Base-by-base conservation (phyloP, 2,113 vertebrate species). In the Pangasianodon hypophthalmus region DNA sequence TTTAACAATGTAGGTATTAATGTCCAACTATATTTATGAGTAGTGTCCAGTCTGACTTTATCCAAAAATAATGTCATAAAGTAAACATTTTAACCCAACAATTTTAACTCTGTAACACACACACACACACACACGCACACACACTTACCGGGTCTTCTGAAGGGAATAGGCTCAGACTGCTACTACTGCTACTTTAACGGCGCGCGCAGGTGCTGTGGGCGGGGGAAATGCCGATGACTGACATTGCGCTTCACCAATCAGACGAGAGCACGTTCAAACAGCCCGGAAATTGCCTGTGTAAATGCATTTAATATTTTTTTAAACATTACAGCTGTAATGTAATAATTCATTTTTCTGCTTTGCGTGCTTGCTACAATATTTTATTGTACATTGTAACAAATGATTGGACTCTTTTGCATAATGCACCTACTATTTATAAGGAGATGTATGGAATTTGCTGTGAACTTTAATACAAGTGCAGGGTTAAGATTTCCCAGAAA, bases 231-330 rank as follows among this genome's bases (percentile, higher is more conserved):
- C 6, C 5, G 2, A 73, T 88, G 90, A 92, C 41, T 89, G 88
- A 88, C 88, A 89, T n/a, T 21, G 3, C 11, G 1, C 21, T 54
- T 3, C n/a, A 84, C 90, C 88, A 91, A 90, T 89, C 58, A 89
- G 44, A 86, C 0, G n/a, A 24, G 37, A 83, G 75, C 19, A 16
- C 67, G 37, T 56, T n/a, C 52, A 86, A 52, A n/a, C 26, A 32
- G 0, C 1, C 8, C 19, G 16, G 19, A 85, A 46, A 56, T 5
- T 37, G n/a, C 6, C 9, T 37, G n/a, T 16, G 41, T 16, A n/a
- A n/a, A 56, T 54, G 29, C 4, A 56, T 56, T 58, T 21, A 56
- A 19, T 32, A 4, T 64, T 24, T 19, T 32, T 50, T 14, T 52
- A 81, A 32, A 9, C n/a, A 58, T 58, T 37, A 81, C 14, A 56